Evolutionary conservation across 2,888 invertebrate genomes (phyloP).

Genomic region (Selenia dentaria): DNA sequence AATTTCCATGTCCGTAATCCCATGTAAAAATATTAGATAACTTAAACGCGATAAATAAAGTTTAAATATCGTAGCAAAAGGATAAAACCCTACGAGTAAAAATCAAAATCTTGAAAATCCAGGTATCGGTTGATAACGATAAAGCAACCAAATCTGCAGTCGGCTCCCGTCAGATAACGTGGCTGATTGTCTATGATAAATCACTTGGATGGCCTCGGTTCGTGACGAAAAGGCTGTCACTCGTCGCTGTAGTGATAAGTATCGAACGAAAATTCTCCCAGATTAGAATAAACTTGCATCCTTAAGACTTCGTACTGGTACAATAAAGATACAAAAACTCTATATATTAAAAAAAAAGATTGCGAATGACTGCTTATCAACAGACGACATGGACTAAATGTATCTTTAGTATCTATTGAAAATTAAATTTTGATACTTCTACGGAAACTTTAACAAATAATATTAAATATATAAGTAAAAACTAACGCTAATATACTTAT

Average conservation of each 20-base stretch:
- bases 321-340: too few relatives aligned
- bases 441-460: too few relatives aligned
- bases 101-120: slow-evolving; percentile 36
- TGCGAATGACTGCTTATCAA: too few relatives aligned
- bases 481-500: too few relatives aligned
- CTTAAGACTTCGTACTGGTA: too few relatives aligned
- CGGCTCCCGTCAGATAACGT: slow-evolving; percentile 52
- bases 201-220: slow-evolving; percentile 42
- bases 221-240: slow-evolving; percentile 10
- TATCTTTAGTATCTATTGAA: too few relatives aligned
- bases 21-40: slow-evolving; percentile 4
- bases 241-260: slow-evolving; percentile 5
- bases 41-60: slow-evolving; percentile 4
- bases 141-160: slow-evolving; percentile 46
- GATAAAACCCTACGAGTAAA: not conserved
- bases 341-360: too few relatives aligned
- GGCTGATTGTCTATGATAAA: slow-evolving; percentile 46
- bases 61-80: not conserved
- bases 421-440: too few relatives aligned
- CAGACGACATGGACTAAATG: too few relatives aligned
- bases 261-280: slow-evolving; percentile 2
- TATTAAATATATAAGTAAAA: too few relatives aligned
- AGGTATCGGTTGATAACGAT: slow-evolving; percentile 49
- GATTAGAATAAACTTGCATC: not conserved
- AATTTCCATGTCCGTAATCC: slow-evolving; percentile 10